Conservation (phyloP, 2,113 vertebrate genomes). For the Ia io region DNA sequence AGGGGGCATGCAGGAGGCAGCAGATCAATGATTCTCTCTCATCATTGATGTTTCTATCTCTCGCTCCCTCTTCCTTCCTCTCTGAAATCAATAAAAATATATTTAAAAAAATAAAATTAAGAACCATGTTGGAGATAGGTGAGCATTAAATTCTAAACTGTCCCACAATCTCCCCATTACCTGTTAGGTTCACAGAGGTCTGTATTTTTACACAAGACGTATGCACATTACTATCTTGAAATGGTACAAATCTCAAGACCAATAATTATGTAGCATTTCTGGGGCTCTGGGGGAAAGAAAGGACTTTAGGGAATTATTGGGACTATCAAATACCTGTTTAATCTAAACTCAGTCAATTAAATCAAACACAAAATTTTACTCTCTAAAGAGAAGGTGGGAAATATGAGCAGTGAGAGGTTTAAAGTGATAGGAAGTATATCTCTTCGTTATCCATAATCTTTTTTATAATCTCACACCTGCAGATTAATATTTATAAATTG, state of each 20-base stretch:
- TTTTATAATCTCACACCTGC: not conserved
- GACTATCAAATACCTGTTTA: not conserved
- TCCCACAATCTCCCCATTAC: not conserved
- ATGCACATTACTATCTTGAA: not conserved
- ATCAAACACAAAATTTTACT: conserved; percentile 20
- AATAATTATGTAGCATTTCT: not conserved
- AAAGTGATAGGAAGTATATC: not conserved
- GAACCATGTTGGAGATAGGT: not conserved
- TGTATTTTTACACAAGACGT: not conserved
- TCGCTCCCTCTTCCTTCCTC: too few relatives aligned
- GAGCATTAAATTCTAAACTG: not conserved
- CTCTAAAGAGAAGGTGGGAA: conserved; percentile 3
- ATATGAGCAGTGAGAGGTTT: not conserved
- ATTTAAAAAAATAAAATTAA: not conserved
- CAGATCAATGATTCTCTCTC: too few relatives aligned
- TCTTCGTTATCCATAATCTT: not conserved
- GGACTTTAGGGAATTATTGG: not conserved
- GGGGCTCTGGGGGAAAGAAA: not conserved
- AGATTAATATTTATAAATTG: conserved; percentile 22
- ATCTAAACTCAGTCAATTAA: conserved; percentile 33
- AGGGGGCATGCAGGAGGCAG: too few relatives aligned
- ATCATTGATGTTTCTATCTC: too few relatives aligned
- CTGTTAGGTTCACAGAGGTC: not conserved
- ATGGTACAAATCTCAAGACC: not conserved
- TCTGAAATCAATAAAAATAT: too few relatives aligned